A percentile compares a stretch with the other conserved stretches of the same genome.
phyloP scores from a whole-genome alignment of 1,140 invertebrate species.

The Paraescarpia echinospica region DNA sequence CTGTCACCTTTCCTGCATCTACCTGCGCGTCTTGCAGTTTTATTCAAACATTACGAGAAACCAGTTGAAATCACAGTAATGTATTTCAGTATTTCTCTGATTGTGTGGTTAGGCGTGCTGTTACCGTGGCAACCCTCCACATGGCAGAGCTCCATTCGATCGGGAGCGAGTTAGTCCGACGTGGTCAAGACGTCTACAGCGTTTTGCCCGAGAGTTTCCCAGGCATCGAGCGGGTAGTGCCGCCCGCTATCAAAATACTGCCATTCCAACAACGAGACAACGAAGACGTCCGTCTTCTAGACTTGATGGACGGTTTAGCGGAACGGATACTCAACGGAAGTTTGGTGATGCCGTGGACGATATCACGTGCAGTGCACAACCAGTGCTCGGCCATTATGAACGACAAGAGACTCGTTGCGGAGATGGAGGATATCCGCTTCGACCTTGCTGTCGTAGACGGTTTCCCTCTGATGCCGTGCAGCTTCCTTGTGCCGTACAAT shows the following conservation, averaged over 20 bases:
- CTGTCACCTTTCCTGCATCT: no score
- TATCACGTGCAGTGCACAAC: not conserved
- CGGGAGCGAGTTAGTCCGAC: not conserved
- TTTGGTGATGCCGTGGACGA: not conserved
- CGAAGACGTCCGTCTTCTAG: not conserved
- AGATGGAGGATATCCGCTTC: not conserved
- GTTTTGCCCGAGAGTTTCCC: not conserved
- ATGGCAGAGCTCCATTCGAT: not conserved
- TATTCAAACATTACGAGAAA: no score
- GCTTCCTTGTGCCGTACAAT: not conserved
- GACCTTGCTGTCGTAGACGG: conserved; percentile 20
- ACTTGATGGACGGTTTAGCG: not conserved
- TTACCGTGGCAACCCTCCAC: not conserved
- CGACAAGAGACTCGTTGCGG: not conserved
- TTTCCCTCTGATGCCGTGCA: conserved; percentile 5
- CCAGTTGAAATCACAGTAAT: no score
- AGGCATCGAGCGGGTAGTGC: not conserved
- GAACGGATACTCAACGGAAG: not conserved
- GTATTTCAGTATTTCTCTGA: no score
- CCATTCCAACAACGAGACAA: not conserved
- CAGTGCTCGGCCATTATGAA: not conserved
- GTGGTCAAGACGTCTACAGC: conserved; percentile 9
- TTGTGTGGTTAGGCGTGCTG: no score
- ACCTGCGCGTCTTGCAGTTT: no score
- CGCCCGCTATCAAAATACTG: not conserved